phyloP scores from a whole-genome alignment of 2,888 invertebrate genomes.

The Diplolepis rosae region DNA sequence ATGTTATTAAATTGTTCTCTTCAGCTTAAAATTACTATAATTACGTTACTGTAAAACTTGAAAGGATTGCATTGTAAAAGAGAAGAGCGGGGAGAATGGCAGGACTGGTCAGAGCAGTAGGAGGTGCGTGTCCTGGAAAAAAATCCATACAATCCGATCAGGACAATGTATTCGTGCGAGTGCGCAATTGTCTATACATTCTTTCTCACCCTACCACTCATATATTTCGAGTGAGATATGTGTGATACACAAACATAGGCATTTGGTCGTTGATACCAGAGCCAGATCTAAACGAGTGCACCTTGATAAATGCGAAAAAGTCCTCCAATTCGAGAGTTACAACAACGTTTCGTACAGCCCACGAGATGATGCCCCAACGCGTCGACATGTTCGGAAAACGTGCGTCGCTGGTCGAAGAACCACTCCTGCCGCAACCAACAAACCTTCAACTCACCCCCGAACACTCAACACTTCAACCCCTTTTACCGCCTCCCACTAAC shows the following conservation, averaged over 20 bases:
- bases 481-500: not conserved
- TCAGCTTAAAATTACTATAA: slow-evolving; percentile 42
- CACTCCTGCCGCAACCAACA: not conserved
- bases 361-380: slow-evolving; percentile 35
- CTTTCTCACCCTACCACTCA: slow-evolving; percentile 43
- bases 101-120: slow-evolving; percentile 41
- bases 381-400: slow-evolving; percentile 21
- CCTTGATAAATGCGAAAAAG: slow-evolving; percentile 69
- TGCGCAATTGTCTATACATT: slow-evolving; percentile 70
- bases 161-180: slow-evolving; percentile 72
- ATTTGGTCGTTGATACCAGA: slow-evolving; percentile 49
- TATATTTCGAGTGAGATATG: slow-evolving; percentile 16
- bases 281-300: slow-evolving; percentile 65
- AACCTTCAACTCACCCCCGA: slow-evolving; percentile 4
- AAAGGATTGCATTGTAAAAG: slow-evolving; percentile 20
- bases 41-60: slow-evolving; percentile 22
- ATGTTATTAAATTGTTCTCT: not conserved
- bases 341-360: slow-evolving; percentile 37
- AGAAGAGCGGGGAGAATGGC: slow-evolving; percentile 29
- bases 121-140: slow-evolving; percentile 67
- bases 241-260: slow-evolving; percentile 46
- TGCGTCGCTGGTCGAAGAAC: slow-evolving; percentile 27
- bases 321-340: slow-evolving; percentile 55
- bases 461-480: not conserved
- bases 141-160: slow-evolving; percentile 74